phyloP scores from a whole-genome alignment of 1,140 invertebrate genomes.

The Drosophila auraria region DNA sequence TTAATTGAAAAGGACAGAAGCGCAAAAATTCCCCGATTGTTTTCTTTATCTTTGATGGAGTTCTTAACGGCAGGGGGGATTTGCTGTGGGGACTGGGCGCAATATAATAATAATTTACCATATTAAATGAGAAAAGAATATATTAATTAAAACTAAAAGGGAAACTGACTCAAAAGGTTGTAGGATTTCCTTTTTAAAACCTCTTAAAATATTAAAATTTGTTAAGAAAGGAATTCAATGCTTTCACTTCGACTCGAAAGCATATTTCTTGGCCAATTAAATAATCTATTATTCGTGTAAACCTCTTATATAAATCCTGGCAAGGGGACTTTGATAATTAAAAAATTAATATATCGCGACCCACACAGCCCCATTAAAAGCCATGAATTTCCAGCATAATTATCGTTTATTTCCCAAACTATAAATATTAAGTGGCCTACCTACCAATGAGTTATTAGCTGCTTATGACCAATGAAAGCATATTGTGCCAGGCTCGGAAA shows the following conservation, averaged over 20 bases:
- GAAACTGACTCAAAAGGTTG: not conserved
- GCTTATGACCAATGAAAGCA: conserved; percentile 39
- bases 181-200: too few species aligned
- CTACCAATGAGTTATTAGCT: conserved; percentile 47
- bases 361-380: not conserved
- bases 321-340: not conserved
- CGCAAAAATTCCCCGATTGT: conserved; percentile 4
- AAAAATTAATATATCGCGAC: conserved; percentile 1
- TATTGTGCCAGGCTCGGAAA: conserved; percentile 2
- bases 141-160: not conserved
- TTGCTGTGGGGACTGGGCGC: not conserved
- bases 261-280: not conserved
- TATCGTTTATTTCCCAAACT: conserved; percentile 4
- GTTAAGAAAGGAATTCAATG: too few species aligned
- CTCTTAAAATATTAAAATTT: too few species aligned
- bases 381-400: conserved; percentile 3
- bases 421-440: conserved; percentile 15
- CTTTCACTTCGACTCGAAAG: not conserved
- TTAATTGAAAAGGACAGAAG: conserved; percentile 63
- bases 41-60: conserved; percentile 16
- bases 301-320: not conserved
- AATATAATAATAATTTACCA: not conserved
- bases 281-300: not conserved
- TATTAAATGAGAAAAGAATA: not conserved
- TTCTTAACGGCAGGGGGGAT: not conserved